Conservation (phyloP, 2,797 vertebrate species). For the Hyperoplus immaculatus region DNA sequence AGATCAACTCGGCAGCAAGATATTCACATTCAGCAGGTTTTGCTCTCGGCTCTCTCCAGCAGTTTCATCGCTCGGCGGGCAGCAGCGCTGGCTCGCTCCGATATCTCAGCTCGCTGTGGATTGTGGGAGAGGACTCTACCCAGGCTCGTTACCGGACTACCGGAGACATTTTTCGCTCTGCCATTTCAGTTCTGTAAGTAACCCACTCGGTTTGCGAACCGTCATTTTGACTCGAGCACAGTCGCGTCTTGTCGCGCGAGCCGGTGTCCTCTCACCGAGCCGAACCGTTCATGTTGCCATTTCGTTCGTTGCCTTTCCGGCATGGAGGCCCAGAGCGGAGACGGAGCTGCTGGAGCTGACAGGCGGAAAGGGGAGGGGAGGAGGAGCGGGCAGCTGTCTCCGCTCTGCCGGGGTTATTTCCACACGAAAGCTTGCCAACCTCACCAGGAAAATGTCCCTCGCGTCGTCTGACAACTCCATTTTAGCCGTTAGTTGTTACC, state of each 20-base stretch:
- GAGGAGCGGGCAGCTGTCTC: slow-evolving; percentile 56
- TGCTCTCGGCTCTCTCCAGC: slow-evolving; percentile 43
- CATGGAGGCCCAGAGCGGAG: slow-evolving; percentile 66
- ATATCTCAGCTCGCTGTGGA: slow-evolving; percentile 79
- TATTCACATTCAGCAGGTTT: slow-evolving; percentile 34
- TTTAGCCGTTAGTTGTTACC: neutral
- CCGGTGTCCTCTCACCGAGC: neutral
- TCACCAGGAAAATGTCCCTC: neutral
- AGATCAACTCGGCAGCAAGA: slow-evolving; percentile 32
- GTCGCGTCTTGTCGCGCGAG: neutral
- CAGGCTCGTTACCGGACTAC: slow-evolving; percentile 73
- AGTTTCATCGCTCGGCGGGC: slow-evolving; percentile 59
- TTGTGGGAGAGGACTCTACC: slow-evolving; percentile 84
- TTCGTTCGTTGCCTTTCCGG: slow-evolving; percentile 31
- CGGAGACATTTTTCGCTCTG: slow-evolving; percentile 64
- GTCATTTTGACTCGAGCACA: neutral
- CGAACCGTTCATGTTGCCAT: slow-evolving; percentile 47
- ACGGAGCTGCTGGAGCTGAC: slow-evolving; percentile 56
- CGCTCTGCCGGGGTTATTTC: slow-evolving; percentile 41
- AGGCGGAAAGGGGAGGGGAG: slow-evolving; percentile 43
- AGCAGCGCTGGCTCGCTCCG: slow-evolving; percentile 64
- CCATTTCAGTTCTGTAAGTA: slow-evolving; percentile 77
- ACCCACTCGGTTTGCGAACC: slow-evolving; percentile 16
- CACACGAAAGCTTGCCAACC: slow-evolving; percentile 43
- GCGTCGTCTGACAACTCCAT: neutral